Evolutionary conservation across 2,888 invertebrate species (phyloP), one percentile per base, ranked within the genome.

Genomic region (Mythimna pallens): DNA sequence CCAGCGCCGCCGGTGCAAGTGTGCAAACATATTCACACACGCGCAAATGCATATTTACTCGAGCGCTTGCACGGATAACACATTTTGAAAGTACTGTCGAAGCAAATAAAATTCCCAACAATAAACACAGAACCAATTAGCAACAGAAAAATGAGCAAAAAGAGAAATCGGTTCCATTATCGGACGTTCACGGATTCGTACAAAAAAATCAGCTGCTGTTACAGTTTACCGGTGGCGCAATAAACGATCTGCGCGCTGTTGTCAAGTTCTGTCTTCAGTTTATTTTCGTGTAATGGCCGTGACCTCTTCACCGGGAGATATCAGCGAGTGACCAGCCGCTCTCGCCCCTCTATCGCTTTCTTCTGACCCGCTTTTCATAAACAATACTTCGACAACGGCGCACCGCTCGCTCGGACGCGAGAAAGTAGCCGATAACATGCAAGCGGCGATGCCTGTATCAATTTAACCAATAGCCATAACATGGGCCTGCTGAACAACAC

Each of bases 321-420:
- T 92, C 92, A 91, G 89, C 90, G 90, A 93, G 87, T 93, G 94
- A 93, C 94, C 94, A 91, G 89, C 88, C 90, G 85, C 88, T 88
- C 91, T 90, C 90, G 91, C 92, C 92, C 92, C 92, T 92, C 94
- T 88, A 90, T 92, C 92, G 94, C 95, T 96, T 95, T 96, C 96
- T 94, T 95, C 91, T 96, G 96, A 95, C 96, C 96, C 94, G 93
- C 95, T 96, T 96, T 95, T 95, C 94, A 92, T 93, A 94, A 95
- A 96, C 96, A 96, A 96, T 96, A 96, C 95, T 94, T 92, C 91
- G 93, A 90, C 93, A 92, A 86, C 90, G 90, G 86, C 88, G 86
- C 88, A 86, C 89, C 89, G 90, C 84, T 91, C 91, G 92, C 89
- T 89, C 86, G 87, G 88, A 86, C 90, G 86, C 94, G 95, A 93